Base-by-base conservation (phyloP, 2,797 vertebrate genomes). In the Darevskia mixta region DNA sequence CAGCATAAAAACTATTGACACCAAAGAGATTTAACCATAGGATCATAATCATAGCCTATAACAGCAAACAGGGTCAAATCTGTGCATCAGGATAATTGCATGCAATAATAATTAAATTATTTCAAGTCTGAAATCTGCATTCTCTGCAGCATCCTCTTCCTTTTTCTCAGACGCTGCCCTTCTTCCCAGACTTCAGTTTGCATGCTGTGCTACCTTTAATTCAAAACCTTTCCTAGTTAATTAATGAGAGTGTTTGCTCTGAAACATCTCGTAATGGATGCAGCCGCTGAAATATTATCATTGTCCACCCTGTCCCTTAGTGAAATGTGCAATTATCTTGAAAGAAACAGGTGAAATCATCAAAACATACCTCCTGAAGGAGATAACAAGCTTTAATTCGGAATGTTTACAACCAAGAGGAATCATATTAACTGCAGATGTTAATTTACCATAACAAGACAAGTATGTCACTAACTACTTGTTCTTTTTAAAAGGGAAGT, bases 371-470 rank as follows among this genome's bases (percentile, higher is more conserved):
- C 78, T 95, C 89, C 90, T 88, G 93, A 92, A 95, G 85, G 91
- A 94, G 94, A 94, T 95, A 94, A 95, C 89, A 94, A 91, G 89
- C 89, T 93, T 93, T 95, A 92, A 95, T 93, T 89, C 90, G 89
- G 82, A 66, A 73, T 95, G 88, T 95, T 96, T 95, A 93, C 83
- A 96, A 86, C 81, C 90, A 94, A 94, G 49, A 55, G 66, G 84
- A 94, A 89, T 94, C 88, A 94, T 95, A 94, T 95, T 95, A 95
- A 94, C 88, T 87, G 92, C 81, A 94, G 87, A 93, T 92, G 91
- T 95, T 96, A 95, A 94, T 95, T 95, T 95, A 91, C 86, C 81
- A 86, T 93, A 96, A 95, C 71, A 94, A 94, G 92, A 94, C 61
- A 90, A 90, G 73, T 95, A 91, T 95, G 89, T 88, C 92, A 91